These are phyloP conservation scores for Gymnocheta viridis DNA, from an alignment of 2,888 invertebrate genomes.

Conservation along the genomic window DNA sequence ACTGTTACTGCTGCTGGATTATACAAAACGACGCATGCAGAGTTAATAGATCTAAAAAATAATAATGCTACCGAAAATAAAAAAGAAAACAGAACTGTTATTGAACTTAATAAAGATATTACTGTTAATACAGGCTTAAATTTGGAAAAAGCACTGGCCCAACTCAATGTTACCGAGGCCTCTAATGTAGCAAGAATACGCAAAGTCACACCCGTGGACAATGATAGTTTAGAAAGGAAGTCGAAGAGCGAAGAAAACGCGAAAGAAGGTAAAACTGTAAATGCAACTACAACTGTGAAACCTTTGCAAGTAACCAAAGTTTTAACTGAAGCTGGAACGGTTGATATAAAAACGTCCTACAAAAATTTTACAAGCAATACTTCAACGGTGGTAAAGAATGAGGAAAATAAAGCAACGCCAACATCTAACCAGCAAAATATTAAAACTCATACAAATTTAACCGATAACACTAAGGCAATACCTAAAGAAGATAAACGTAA, in stretches of 20 bases:
- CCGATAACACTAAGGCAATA: not conserved
- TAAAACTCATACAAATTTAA: not conserved
- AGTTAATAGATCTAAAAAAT: not conserved
- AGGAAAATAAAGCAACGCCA: not conserved
- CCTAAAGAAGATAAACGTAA: not conserved
- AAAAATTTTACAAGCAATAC: slow-evolving; percentile 27
- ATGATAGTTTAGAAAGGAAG: not conserved
- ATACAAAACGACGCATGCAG: slow-evolving; percentile 52
- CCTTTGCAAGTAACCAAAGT: not conserved
- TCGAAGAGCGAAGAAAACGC: not conserved
- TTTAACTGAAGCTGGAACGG: slow-evolving; percentile 15
- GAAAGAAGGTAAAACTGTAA: not conserved
- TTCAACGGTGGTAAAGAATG: not conserved
- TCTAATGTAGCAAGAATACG: slow-evolving; percentile 40
- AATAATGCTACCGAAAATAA: slow-evolving; percentile 2
- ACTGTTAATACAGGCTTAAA: slow-evolving; percentile 44
- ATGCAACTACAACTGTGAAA: not conserved
- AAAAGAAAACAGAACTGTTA: slow-evolving; percentile 39
- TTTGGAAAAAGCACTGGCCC: slow-evolving; percentile 28
- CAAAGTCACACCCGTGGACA: slow-evolving; percentile 51
- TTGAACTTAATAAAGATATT: slow-evolving; percentile 46
- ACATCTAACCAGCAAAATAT: not conserved
- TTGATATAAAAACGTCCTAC: slow-evolving; percentile 1
- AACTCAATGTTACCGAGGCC: slow-evolving; percentile 37
- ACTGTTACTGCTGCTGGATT: not conserved